A percentile compares a stretch with the other conserved stretches of the same genome.
These are phyloP conservation scores for Nycteola revayana DNA, from an alignment of 2,888 invertebrate species.

Conservation along the genomic window DNA sequence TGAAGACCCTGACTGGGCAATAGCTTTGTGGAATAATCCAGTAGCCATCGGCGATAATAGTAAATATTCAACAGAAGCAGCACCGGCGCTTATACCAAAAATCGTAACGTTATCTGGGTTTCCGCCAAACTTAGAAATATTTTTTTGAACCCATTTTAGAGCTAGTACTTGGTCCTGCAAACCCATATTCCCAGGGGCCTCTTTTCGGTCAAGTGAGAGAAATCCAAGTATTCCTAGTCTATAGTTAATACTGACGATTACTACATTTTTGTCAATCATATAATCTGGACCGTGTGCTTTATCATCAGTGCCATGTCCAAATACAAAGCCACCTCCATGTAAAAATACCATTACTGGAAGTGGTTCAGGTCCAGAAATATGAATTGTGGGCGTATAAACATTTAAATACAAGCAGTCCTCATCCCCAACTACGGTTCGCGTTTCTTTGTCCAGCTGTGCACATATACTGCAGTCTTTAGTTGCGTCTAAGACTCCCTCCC, in stretches of 20 bases:
- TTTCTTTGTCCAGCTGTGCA: conserved; percentile 82
- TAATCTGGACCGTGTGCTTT: conserved; percentile 64
- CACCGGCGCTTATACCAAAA: conserved; percentile 80
- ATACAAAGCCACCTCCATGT: conserved; percentile 74
- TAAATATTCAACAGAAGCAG: conserved; percentile 68
- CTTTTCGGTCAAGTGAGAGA: conserved; percentile 58
- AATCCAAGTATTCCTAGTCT: conserved; percentile 73
- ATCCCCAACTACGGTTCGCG: conserved; percentile 74
- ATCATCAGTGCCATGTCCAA: conserved; percentile 67
- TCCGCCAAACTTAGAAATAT: conserved; percentile 73
- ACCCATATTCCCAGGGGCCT: conserved; percentile 76
- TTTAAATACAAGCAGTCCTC: conserved; percentile 87
- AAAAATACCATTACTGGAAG: conserved; percentile 72
- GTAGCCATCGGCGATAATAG: conserved; percentile 64
- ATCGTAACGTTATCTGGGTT: conserved; percentile 74
- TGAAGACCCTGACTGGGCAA: conserved; percentile 79
- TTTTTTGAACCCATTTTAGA: conserved; percentile 75
- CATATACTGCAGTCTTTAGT: conserved; percentile 83
- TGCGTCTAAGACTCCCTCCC: conserved; percentile 85
- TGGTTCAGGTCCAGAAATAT: conserved; percentile 24
- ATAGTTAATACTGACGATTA: conserved; percentile 69
- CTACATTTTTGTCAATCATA: conserved; percentile 64
- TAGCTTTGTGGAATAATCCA: conserved; percentile 78
- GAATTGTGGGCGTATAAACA: conserved; percentile 83
- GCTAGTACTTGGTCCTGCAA: conserved; percentile 77